phyloP scores from a whole-genome alignment of 2,113 vertebrate species.

The Trematocara variabile region DNA sequence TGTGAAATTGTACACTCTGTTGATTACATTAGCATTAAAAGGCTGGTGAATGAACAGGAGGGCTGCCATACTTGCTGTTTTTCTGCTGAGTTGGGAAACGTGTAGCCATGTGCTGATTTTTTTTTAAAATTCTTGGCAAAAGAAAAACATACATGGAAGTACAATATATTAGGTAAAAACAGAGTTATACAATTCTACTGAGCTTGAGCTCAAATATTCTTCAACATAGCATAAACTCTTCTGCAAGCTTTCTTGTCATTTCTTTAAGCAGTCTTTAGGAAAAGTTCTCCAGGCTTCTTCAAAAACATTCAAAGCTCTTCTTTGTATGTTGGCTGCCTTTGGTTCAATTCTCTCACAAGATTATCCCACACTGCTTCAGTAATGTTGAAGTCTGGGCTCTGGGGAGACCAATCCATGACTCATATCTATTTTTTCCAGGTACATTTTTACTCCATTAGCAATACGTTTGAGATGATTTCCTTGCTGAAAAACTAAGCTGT shows the following conservation, averaged over 20 bases:
- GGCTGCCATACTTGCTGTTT: not conserved
- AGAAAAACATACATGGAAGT: not conserved
- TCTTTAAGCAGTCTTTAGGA: not conserved
- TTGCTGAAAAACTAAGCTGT: not conserved
- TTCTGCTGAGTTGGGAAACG: not conserved
- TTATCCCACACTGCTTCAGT: not conserved
- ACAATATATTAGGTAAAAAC: not conserved
- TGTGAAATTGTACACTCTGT: not conserved
- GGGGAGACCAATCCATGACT: not conserved
- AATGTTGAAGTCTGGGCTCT: not conserved
- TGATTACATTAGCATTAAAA: slow-evolving; percentile 26
- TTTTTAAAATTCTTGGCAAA: not conserved
- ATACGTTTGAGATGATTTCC: not conserved
- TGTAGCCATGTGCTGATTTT: not conserved
- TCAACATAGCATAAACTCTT: not conserved
- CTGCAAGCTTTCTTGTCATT: not conserved
- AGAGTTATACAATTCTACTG: not conserved
- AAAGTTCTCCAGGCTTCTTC: not conserved
- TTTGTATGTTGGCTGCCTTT: not conserved
- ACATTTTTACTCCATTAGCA: not conserved
- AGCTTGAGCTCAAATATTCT: not conserved
- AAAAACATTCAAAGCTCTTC: not conserved
- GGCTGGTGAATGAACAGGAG: not conserved
- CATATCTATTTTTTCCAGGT: not conserved
- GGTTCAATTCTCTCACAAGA: not conserved